phyloP scores from a whole-genome alignment of 2,888 invertebrate genomes.

The Pecten maximus region DNA sequence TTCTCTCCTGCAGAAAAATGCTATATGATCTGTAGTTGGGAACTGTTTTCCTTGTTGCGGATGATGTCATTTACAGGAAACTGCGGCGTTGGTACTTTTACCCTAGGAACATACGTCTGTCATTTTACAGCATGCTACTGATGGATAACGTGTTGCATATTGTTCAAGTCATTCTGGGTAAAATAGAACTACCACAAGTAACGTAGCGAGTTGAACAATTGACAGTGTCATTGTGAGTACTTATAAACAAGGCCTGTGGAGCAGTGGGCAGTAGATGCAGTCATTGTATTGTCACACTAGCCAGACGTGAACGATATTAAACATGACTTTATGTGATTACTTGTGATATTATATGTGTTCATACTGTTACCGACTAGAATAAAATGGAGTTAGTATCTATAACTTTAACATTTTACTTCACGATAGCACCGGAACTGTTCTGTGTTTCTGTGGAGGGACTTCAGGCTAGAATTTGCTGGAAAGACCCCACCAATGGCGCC shows the following conservation, averaged over 20 bases:
- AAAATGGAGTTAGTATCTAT: conserved; percentile 54
- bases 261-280: background rate
- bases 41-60: background rate
- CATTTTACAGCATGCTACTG: background rate
- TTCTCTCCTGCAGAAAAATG: background rate
- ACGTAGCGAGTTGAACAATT: background rate
- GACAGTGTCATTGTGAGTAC: background rate
- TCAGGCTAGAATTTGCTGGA: conserved; percentile 67
- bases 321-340: too few relatives aligned
- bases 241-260: background rate
- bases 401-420: conserved; percentile 68
- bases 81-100: background rate
- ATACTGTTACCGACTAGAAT: background rate
- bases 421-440: conserved; percentile 68
- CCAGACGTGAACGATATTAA: background rate
- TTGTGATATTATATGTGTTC: background rate
- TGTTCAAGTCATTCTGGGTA: background rate
- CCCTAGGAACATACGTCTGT: background rate
- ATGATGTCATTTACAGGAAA: conserved; percentile 33
- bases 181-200: background rate
- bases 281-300: background rate
- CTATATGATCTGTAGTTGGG: background rate
- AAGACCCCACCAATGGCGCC: conserved; percentile 68
- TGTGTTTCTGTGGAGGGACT: conserved; percentile 64
- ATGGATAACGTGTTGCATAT: background rate